Percentiles rank a stretch among this genome's conserved stretches.
Conservation (phyloP, 2,113 vertebrate species). For the Hypocryptadius cinnamomeus region DNA sequence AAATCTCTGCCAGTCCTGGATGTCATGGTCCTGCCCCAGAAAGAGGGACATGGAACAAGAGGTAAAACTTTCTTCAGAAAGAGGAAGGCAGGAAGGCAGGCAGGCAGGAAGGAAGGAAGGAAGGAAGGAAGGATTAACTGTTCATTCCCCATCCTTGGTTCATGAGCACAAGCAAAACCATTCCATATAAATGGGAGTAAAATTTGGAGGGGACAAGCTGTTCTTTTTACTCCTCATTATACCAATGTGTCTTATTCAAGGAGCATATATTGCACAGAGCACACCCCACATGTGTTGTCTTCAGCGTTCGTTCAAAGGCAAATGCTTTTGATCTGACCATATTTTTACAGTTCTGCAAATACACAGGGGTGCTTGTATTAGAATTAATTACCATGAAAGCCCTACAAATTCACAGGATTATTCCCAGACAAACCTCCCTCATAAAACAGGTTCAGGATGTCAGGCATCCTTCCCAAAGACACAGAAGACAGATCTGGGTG, state of each 20-base stretch:
- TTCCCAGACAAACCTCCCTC: not conserved
- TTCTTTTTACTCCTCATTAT: not conserved
- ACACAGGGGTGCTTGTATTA: not conserved
- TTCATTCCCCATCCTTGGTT: not conserved
- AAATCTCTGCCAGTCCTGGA: not conserved
- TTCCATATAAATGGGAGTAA: not conserved
- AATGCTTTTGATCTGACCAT: not conserved
- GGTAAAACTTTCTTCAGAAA: not conserved
- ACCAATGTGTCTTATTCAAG: not conserved
- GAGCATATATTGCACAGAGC: not conserved
- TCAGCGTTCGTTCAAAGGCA: not conserved
- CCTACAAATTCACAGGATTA: not conserved
- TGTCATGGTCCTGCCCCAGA: not conserved
- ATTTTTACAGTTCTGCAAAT: not conserved
- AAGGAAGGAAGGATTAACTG: not conserved
- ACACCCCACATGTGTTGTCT: not conserved
- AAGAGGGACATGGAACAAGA: not conserved
- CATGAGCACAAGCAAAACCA: not conserved
- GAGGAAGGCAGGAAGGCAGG: accelerated
- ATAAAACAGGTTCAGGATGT: not conserved
- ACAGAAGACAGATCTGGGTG: not conserved
- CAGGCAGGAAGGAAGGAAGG: accelerated
- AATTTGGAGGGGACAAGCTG: not conserved
- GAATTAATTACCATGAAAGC: constrained; percentile 44
- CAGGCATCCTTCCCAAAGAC: not conserved